phyloP scores from a whole-genome alignment of 2,888 invertebrate genomes.

The Dexiosoma caninum region DNA sequence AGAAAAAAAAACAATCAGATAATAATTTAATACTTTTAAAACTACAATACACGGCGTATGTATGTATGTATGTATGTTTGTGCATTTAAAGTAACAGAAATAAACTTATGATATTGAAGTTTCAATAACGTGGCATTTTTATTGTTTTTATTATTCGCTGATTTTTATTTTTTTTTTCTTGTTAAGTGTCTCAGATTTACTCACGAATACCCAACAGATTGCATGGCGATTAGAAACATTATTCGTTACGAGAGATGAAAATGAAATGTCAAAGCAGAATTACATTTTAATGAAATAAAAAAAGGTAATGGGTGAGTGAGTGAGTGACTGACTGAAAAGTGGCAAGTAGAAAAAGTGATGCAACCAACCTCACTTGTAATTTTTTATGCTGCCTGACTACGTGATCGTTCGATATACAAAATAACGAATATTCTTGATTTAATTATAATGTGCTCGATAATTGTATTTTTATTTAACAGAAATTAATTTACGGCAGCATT shows the following conservation, averaged over 20 bases:
- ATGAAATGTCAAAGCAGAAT: not conserved
- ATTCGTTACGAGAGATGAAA: not conserved
- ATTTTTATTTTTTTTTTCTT: not conserved
- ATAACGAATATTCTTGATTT: not conserved
- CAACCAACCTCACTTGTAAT: too few relatives aligned
- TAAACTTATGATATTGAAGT: slow-evolving; percentile 57
- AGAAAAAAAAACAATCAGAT: not conserved
- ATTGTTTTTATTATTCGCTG: not conserved
- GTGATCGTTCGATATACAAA: slow-evolving; percentile 25
- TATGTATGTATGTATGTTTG: too few relatives aligned
- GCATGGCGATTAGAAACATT: not conserved
- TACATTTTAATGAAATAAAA: not conserved
- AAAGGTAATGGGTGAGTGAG: too few relatives aligned
- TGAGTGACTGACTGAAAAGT: not conserved
- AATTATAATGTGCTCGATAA: not conserved
- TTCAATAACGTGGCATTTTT: slow-evolving; percentile 52
- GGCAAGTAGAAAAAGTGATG: slow-evolving; percentile 13
- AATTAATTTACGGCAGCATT: not conserved
- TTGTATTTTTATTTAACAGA: not conserved
- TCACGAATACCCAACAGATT: not conserved
- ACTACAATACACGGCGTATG: too few relatives aligned
- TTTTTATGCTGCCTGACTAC: not conserved
- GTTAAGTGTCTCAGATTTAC: slow-evolving; percentile 15
- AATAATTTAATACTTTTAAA: slow-evolving; percentile 27
- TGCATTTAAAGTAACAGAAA: slow-evolving; percentile 31